Evolutionary conservation across 2,113 vertebrate genomes (phyloP), one percentile per base, ranked within the genome.

Genomic region (Alaudala cheleensis): DNA sequence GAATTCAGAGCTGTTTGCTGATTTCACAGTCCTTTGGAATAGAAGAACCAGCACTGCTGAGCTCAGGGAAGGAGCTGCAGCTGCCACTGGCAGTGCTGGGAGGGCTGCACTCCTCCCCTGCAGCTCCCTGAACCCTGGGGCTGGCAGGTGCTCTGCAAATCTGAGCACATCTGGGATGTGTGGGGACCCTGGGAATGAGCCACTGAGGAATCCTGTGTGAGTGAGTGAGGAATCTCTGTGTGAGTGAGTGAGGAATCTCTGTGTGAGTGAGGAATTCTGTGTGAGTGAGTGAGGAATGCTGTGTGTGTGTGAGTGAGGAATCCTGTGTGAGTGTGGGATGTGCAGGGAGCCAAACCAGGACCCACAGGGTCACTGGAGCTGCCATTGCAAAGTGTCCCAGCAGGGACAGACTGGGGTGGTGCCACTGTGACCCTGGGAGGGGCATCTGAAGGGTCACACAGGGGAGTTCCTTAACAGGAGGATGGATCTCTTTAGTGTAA

Each of bases 361-460:
- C 13, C 23, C 20, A 5, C 26, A 1, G 4, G 22, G n/a, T 5
- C 74, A 25, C 73, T 53, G 73, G n/a, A 40, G 57, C 57, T 62
- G 56, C 56, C 40, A 5, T 64, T 47, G 39, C 16, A 3, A 5
- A 40, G 29, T 0, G 29, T 25, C 20, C 56, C 29, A 70, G 73
- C 54, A 45, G 64, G 34, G 47, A 24, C 64, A 61, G 24, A 8
- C 40, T 70, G 57, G 49, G 29, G 6, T 71, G 42, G 5, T 31
- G 34, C 1, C 7, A 14, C 5, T n/a, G 74, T 40, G 40, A 49
- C 49, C 56, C 29, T 0, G 0, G 49, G 24, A 47, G 64, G 1
- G 45, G 15, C 47, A 39, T 2, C 64, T n/a, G 24, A 45, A 54
- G 29, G 65, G 64, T 69, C 14, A 45, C 47, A 39, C 54, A 61